Conservation (phyloP, 2,797 vertebrate genomes). For the Lateolabrax maculatus region DNA sequence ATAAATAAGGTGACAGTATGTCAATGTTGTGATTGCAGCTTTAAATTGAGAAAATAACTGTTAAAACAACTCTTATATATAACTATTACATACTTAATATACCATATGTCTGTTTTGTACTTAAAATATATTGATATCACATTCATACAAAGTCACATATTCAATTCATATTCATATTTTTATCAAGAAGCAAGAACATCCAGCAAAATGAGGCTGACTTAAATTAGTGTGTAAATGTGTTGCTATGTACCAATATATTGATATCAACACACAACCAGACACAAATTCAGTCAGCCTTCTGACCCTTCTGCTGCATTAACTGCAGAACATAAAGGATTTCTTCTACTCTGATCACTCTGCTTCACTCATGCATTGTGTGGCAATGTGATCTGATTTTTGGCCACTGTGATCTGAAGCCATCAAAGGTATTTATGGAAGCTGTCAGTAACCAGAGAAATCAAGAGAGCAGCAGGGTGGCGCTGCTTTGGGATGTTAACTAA, state of each 20-base stretch:
- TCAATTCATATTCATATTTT: too few species aligned
- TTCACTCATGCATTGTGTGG: conserved; percentile 34
- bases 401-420: conserved; percentile 61
- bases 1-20: not conserved
- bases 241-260: not conserved
- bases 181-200: not conserved
- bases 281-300: conserved; percentile 24
- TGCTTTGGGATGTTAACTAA: conserved; percentile 55
- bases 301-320: conserved; percentile 17
- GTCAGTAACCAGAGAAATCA: conserved; percentile 63
- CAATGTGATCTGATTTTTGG: conserved; percentile 45
- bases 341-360: conserved; percentile 40
- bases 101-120: not conserved
- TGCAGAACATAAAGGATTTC: conserved; percentile 11
- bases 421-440: conserved; percentile 65
- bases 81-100: too few species aligned
- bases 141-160: not conserved
- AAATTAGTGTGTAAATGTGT: not conserved
- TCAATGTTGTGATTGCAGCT: not conserved
- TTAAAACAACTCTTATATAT: too few species aligned
- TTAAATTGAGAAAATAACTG: not conserved
- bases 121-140: not conserved
- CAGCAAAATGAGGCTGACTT: not conserved
- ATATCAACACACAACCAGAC: conserved; percentile 18
- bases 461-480: conserved; percentile 56